phyloP scores from a whole-genome alignment of 1,140 invertebrate species.

The Philaenus spumarius region DNA sequence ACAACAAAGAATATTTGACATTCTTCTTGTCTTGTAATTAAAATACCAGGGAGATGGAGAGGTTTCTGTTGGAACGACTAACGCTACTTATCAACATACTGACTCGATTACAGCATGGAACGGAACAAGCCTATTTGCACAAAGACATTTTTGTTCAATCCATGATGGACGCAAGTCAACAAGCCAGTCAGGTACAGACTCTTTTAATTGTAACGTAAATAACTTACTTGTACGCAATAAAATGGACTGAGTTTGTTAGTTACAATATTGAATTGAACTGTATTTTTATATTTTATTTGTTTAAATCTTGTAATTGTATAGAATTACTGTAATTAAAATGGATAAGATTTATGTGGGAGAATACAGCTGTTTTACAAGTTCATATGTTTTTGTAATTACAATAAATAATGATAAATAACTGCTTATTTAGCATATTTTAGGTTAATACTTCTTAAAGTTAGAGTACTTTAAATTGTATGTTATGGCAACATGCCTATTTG shows the following conservation, averaged over 20 bases:
- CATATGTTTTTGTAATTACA: too few relatives aligned
- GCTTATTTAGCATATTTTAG: too few relatives aligned
- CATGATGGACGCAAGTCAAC: slow-evolving; percentile 48
- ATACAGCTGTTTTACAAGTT: too few relatives aligned
- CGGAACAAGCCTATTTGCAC: slow-evolving; percentile 49
- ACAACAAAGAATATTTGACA: too few relatives aligned
- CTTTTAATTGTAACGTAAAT: slow-evolving; percentile 61
- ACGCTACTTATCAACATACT: slow-evolving; percentile 70
- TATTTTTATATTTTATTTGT: background rate
- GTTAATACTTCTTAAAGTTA: too few relatives aligned
- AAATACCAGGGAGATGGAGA: slow-evolving; percentile 49
- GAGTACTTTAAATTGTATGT: too few relatives aligned
- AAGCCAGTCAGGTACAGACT: slow-evolving; percentile 48
- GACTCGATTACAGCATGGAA: slow-evolving; percentile 58
- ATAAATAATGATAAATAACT: too few relatives aligned
- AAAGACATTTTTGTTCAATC: slow-evolving; percentile 47
- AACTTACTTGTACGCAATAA: slow-evolving; percentile 47
- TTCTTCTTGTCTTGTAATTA: too few relatives aligned
- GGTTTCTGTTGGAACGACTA: slow-evolving; percentile 72
- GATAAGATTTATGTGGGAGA: too few relatives aligned
- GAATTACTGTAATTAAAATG: background rate
- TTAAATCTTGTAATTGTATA: background rate
- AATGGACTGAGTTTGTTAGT: slow-evolving; percentile 11
- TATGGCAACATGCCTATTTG: too few relatives aligned
- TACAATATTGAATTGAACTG: background rate